Conservation (phyloP, 2,113 vertebrate species). For the Scomber japonicus region DNA sequence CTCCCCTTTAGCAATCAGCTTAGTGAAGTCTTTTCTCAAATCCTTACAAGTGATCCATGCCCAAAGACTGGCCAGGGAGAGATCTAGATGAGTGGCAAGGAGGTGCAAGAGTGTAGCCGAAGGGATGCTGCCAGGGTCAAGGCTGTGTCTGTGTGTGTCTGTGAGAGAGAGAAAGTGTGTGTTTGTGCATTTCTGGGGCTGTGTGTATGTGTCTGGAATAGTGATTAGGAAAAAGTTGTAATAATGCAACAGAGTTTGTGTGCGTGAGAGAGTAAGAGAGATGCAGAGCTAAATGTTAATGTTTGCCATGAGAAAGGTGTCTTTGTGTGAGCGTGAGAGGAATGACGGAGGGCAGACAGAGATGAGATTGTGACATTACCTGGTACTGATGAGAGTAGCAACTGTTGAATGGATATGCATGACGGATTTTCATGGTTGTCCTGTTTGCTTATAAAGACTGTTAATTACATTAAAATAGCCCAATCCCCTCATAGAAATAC, state of each 20-base stretch:
- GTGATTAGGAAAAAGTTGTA: constrained; percentile 42
- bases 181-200: constrained; percentile 29
- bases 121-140: constrained; percentile 58
- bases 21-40: constrained; percentile 78
- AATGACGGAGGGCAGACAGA: neutral
- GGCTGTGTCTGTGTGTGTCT: constrained; percentile 34
- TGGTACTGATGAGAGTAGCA: neutral
- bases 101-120: constrained; percentile 55
- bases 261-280: constrained; percentile 2
- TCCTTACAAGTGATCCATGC: constrained; percentile 75
- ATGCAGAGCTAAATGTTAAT: neutral
- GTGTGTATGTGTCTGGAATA: constrained; percentile 47
- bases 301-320: constrained; percentile 16
- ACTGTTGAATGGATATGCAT: neutral
- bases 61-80: constrained; percentile 59
- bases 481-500: constrained; percentile 10
- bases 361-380: neutral
- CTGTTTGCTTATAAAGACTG: constrained; percentile 17
- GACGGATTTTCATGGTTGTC: neutral
- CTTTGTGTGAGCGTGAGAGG: neutral
- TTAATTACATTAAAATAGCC: neutral
- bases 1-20: constrained; percentile 78
- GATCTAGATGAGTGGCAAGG: constrained; percentile 65
- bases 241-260: constrained; percentile 28
- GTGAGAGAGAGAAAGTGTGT: constrained; percentile 1